Base-by-base conservation (phyloP, 2,797 vertebrate species). In the Enteromius mattozi region DNA sequence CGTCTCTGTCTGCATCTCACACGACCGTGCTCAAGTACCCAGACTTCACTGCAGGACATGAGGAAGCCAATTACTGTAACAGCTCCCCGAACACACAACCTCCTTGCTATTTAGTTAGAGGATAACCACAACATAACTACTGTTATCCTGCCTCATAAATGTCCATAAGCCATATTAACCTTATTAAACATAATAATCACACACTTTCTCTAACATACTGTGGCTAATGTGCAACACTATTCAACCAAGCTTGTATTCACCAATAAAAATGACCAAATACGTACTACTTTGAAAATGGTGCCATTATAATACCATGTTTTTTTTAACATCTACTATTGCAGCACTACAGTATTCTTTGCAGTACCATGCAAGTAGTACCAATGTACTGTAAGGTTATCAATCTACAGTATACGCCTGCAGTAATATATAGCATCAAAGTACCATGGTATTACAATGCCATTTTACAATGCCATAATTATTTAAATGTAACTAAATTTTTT, bases 1-100 rank as follows among this genome's bases (percentile, higher is more conserved):
- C 61, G 24, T 33, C 61, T 65, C 6, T 65, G 61, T 65, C 61
- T 65, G 61, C 27, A 65, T 65, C 61, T 78, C 70, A 37, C 37
- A 33, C 14, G 12, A 79, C 61, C 9, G 19, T n/a, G 66, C 35
- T 35, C 8, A 13, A 30, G 56, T 51, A 68, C 51, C 45, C 66
- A 70, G 35, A 35, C 49, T 47, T 19, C 68, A 74, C 56, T 40
- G 51, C 27, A 35, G 71, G 51, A 78, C 54, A 7, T 0, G 3
- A 27, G 7, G 33, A 56, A 56, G 30, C 33, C 75, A 61, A 37
- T 33, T 42, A 70, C 37, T n/a, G 66, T 69, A 40, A 69, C 37
- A 42, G 35, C 35, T 69, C 35, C 65, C 9, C 33, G 21, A 37
- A 68, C 33, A 37, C 65, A 6, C 33, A 68, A 21, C 33, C 66